Conservation (phyloP, 2,797 vertebrate genomes). For the Hoplostethus mediterraneus region DNA sequence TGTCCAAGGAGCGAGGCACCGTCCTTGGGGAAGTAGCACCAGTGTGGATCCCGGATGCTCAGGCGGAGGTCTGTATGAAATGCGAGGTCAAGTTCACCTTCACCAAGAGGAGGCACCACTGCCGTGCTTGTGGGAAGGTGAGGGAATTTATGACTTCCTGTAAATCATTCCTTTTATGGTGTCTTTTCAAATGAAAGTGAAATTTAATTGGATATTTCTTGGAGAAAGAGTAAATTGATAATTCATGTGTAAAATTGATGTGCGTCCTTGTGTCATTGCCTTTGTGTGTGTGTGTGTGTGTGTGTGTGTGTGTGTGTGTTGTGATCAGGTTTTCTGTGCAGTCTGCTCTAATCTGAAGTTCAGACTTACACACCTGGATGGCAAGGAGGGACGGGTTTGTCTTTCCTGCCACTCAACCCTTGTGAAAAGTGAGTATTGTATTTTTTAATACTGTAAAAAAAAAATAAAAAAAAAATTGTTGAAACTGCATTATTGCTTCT, state of each 20-base stretch:
- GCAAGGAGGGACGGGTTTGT: conserved; percentile 97
- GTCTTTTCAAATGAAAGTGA: neutral
- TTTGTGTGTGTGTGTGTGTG: conserved; percentile 4
- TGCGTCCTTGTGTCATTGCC: neutral
- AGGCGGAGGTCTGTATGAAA: conserved; percentile 98
- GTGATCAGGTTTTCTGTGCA: conserved; percentile 93
- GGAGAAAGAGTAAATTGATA: neutral
- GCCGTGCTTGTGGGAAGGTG: conserved; percentile 98
- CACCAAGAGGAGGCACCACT: conserved; percentile 97
- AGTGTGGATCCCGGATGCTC: conserved; percentile 95
- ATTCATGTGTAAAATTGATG: conserved; percentile 13
- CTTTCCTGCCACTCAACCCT: conserved; percentile 96
- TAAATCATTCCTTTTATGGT: neutral
- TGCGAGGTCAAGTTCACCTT: conserved; percentile 98
- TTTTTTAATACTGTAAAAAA: neutral
- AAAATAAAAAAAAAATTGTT: neutral
- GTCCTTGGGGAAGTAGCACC: conserved; percentile 94
- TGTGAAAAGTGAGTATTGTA: conserved; percentile 89
- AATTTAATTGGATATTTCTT: neutral
- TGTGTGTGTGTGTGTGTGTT: conserved; percentile 29
- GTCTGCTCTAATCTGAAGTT: conserved; percentile 96
- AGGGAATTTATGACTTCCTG: conserved; percentile 47
- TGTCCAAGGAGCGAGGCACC: conserved; percentile 82
- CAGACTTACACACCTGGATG: conserved; percentile 95
- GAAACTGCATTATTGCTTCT: neutral